phyloP scores from a whole-genome alignment of 2,113 vertebrate species.

The Mobula birostris region DNA sequence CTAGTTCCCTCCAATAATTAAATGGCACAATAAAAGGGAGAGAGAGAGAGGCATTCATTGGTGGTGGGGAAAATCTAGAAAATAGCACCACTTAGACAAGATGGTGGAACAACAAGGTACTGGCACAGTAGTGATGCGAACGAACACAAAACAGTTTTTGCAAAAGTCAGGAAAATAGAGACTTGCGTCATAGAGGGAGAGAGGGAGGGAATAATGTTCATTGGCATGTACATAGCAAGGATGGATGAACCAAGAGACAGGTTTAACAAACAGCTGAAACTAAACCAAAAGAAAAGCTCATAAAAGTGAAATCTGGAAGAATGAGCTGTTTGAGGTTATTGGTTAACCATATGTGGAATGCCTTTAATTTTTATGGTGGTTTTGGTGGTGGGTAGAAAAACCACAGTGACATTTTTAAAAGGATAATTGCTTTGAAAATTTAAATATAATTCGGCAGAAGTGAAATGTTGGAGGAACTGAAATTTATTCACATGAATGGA shows the following conservation, averaged over 20 bases:
- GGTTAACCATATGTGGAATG: background rate
- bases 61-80: background rate
- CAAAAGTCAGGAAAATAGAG: background rate
- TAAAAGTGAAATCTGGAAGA: background rate
- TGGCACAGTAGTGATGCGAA: background rate
- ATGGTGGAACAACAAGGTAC: background rate
- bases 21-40: background rate
- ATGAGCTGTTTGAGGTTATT: background rate
- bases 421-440: background rate
- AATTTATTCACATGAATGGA: background rate
- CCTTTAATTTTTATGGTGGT: background rate
- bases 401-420: background rate
- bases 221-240: background rate
- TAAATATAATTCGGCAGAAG: background rate
- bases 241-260: background rate
- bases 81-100: background rate
- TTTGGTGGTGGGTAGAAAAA: background rate
- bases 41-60: background rate
- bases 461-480: background rate
- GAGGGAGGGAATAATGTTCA: background rate
- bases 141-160: background rate
- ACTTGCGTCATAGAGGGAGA: background rate
- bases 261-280: background rate
- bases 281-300: background rate
- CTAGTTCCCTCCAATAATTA: background rate